These are phyloP conservation scores for Hoplostethus atlanticus DNA, from an alignment of 2,797 vertebrate genomes.

Conservation along the genomic window DNA sequence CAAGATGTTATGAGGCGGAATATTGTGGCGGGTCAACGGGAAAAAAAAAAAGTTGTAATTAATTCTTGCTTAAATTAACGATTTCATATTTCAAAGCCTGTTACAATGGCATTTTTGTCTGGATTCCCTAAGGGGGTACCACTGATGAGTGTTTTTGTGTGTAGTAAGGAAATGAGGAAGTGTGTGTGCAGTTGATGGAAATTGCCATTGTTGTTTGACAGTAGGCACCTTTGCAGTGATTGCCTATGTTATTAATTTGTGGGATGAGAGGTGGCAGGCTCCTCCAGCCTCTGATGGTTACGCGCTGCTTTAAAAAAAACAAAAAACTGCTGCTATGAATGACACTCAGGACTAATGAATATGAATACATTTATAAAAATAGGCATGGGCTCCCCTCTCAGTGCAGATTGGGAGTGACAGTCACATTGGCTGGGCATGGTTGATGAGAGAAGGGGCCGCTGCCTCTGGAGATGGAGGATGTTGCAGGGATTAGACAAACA, in stretches of 20 bases:
- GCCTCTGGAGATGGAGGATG: slow-evolving; percentile 73
- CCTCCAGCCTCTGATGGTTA: slow-evolving; percentile 75
- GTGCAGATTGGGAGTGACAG: slow-evolving; percentile 82
- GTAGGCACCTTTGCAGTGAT: slow-evolving; percentile 83
- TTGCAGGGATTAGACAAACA: slow-evolving; percentile 72
- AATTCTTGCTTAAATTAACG: slow-evolving; percentile 83
- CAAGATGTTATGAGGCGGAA: slow-evolving; percentile 79
- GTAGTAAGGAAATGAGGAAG: slow-evolving; percentile 53
- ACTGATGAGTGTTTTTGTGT: slow-evolving; percentile 50
- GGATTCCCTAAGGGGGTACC: slow-evolving; percentile 62
- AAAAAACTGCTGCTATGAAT: slow-evolving; percentile 80
- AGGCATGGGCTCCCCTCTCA: slow-evolving; percentile 74
- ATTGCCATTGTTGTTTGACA: slow-evolving; percentile 85
- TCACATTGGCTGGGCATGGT: slow-evolving; percentile 76
- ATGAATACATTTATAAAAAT: slow-evolving; percentile 86
- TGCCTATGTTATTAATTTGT: slow-evolving; percentile 83
- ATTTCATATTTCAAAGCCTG: slow-evolving; percentile 78
- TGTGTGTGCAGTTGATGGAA: slow-evolving; percentile 65
- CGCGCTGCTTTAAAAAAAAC: slow-evolving; percentile 51
- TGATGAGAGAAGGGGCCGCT: slow-evolving; percentile 75
- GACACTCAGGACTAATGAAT: slow-evolving; percentile 85
- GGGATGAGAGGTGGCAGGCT: slow-evolving; percentile 78
- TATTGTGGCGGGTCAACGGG: slow-evolving; percentile 74
- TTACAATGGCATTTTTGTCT: slow-evolving; percentile 70
- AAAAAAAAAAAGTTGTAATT: slow-evolving; percentile 78